Base-by-base conservation (phyloP, 1,140 invertebrate species). In the Calliphora vicina region DNA sequence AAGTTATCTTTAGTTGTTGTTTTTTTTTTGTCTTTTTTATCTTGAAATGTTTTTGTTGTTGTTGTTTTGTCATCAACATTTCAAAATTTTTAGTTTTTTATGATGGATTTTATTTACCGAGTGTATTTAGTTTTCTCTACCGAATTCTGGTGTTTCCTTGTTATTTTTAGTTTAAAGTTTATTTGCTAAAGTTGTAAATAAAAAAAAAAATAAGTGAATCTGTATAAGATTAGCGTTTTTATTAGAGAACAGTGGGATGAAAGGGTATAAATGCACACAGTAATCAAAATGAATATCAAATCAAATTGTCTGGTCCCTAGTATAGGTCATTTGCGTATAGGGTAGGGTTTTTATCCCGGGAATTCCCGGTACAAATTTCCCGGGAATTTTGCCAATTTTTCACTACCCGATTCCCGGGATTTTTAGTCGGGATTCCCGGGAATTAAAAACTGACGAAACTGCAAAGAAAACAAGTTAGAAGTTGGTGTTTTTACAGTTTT, bases 1-100 rank as follows among this genome's bases (percentile, higher is more conserved):
- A 27, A 74, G 26, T 74, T 74, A 74, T 74, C 72, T 74, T 27
- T 71, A 74, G 27, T 26, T 74, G 23, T 74, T 27, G 26, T 74
- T 72, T 45, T 45, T 45, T 13, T 45, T 45, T 50, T n/a, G 8
- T 50, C 15, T 4, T 35, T 1, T 35, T 35, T 35, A 35, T 2
- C 5, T 0, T 2, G 3, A n/a, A 50, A 6, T 50, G 45, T 5
- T 12, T 50, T 50, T 50, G 4, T 50, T 17, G 45, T 50, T 17
- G 3, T 17, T n/a, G 4, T 50, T 50, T 50, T 50, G 45, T 50
- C 45, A 50, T 50, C 45, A 35, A 35, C 35, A 12, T 50, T 50
- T 50, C 45, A 50, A 12, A 9, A 50, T 50, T 50, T 43, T 50
- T 50, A 17, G 17, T 25, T 67, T n/a, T n/a, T n/a, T 67, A 67